Base-by-base conservation (phyloP, 2,113 vertebrate species). In the Ciconia boyciana region DNA sequence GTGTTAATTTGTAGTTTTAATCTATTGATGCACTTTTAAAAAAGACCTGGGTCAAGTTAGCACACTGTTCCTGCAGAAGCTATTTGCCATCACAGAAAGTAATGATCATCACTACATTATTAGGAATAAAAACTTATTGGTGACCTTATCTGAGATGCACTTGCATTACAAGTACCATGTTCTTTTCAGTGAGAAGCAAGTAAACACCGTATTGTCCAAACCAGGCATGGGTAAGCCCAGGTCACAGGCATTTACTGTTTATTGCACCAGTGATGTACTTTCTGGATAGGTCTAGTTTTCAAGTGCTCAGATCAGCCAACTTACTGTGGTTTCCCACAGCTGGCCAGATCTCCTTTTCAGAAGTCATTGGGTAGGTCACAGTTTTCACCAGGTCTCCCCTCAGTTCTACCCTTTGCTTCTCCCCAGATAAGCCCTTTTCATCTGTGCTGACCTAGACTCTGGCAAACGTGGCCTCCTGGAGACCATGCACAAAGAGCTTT, bases 1-100 rank as follows among this genome's bases (percentile, higher is more conserved):
- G 29, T 58, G 39, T 72, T 89, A 93, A 94, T 71, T 89, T 84
- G 48, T 61, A 89, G 19, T 71, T 89, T 94, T 89, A 84, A 91
- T 89, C 44, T 89, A 48, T 10, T 69, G 29, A 82, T 76, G 41
- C 31, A 65, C 41, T 83, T 94, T 74, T 86, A 0, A 54, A 3
- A 87, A 52, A 94, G 16, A 62, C 25, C 43, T 43, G 5, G 43
- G 21, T 55, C 16, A 61, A 60, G 43, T 78, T 89, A 77, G 16
- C 55, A 46, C 26, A 19, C 13, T 46, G 11, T 12, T 91, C 34
- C 57, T 91, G 61, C 26, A 46, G 25, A 72, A 82, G 41, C 18
- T 76, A 7, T 88, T 90, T 95, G 22, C 36, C 29, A 48, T 74
- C 54, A 51, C n/a, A 31, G 39, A 76, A 82, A 46, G 8, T 60